These are phyloP conservation scores for Pterostichus madidus DNA, from an alignment of 2,888 invertebrate genomes.

Conservation along the genomic window DNA sequence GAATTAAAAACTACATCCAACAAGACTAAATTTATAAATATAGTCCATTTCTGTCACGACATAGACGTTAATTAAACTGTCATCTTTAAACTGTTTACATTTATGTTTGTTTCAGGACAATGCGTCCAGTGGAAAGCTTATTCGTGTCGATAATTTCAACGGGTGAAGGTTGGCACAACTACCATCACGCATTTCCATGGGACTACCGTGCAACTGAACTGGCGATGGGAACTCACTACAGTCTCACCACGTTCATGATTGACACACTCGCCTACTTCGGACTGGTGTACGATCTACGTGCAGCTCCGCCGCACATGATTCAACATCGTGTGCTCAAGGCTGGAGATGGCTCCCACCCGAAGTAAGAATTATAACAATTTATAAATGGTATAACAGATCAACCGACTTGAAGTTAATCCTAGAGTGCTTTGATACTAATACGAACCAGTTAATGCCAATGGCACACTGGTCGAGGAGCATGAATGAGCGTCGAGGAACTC, in stretches of 20 bases:
- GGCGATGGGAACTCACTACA: slow-evolving; percentile 79
- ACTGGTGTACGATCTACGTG: slow-evolving; percentile 82
- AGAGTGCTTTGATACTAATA: too few species aligned
- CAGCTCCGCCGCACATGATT: slow-evolving; percentile 77
- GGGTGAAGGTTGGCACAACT: slow-evolving; percentile 88
- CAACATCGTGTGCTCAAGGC: slow-evolving; percentile 80
- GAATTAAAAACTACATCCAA: too few species aligned
- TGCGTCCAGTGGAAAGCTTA: slow-evolving; percentile 83
- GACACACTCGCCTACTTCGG: slow-evolving; percentile 82
- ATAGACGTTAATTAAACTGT: too few species aligned
- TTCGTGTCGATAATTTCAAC: slow-evolving; percentile 81
- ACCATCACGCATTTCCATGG: slow-evolving; percentile 88
- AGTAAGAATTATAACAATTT: slow-evolving; percentile 69
- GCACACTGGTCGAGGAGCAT: too few species aligned
- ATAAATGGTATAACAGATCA: too few species aligned
- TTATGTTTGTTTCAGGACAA: slow-evolving; percentile 76
- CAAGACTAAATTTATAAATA: too few species aligned
- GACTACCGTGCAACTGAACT: slow-evolving; percentile 82
- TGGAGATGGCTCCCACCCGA: slow-evolving; percentile 83
- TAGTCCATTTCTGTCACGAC: too few species aligned
- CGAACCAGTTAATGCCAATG: too few species aligned
- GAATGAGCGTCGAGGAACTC: too few species aligned
- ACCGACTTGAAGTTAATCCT: too few species aligned
- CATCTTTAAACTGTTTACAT: too few species aligned
- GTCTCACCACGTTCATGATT: slow-evolving; percentile 82